These are phyloP conservation scores for Leptopilina syphax DNA, from an alignment of 2,888 invertebrate species.

Conservation along the genomic window DNA sequence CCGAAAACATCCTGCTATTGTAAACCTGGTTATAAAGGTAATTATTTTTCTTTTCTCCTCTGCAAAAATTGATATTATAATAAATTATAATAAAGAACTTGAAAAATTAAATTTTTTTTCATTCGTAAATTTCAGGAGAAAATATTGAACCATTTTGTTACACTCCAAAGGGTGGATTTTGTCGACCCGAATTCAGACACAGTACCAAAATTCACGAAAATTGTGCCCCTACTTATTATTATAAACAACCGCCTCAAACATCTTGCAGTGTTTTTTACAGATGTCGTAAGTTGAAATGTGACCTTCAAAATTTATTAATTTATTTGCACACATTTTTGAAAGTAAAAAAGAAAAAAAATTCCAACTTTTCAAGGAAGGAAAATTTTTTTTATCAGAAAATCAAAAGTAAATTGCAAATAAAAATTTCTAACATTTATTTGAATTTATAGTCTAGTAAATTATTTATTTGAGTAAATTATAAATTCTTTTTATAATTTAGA, in stretches of 20 bases:
- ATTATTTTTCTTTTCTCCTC: too few relatives aligned
- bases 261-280: slow-evolving; percentile 58
- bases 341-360: too few relatives aligned
- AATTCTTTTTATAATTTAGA: too few relatives aligned
- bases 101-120: too few relatives aligned
- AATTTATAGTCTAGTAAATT: too few relatives aligned
- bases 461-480: too few relatives aligned
- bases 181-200: slow-evolving; percentile 55
- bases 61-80: too few relatives aligned
- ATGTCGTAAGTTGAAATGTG: slow-evolving; percentile 66
- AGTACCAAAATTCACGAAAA: slow-evolving; percentile 50
- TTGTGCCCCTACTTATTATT: slow-evolving; percentile 64
- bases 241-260: slow-evolving; percentile 51
- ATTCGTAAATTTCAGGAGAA: slow-evolving; percentile 54
- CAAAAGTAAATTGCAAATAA: too few relatives aligned
- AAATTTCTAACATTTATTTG: too few relatives aligned
- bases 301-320: not conserved
- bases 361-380: too few relatives aligned
- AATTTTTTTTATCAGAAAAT: too few relatives aligned
- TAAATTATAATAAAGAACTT: too few relatives aligned
- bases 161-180: slow-evolving; percentile 45
- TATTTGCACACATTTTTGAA: not conserved
- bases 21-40: slow-evolving; percentile 58
- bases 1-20: slow-evolving; percentile 61
- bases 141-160: slow-evolving; percentile 66